Conservation (phyloP, 2,888 invertebrate genomes). For the Himalopsyche kuldschensis region DNA sequence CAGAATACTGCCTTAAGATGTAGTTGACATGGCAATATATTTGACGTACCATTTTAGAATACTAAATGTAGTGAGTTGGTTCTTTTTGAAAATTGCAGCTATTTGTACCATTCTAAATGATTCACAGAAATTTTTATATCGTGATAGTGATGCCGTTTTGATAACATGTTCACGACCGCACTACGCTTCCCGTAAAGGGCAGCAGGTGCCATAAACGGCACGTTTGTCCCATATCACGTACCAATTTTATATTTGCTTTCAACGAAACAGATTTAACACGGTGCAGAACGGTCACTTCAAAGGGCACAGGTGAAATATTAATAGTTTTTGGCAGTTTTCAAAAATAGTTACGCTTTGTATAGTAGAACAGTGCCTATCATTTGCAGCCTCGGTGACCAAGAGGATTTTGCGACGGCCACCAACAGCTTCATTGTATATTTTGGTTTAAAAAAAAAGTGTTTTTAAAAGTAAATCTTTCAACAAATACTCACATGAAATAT, state of each 20-base stretch:
- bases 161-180: neutral
- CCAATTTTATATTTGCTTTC: neutral
- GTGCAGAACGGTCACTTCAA: neutral
- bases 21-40: too few species aligned
- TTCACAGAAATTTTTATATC: neutral
- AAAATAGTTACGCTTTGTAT: neutral
- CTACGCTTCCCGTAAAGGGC: neutral
- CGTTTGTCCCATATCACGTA: neutral
- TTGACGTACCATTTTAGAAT: too few species aligned
- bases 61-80: too few species aligned
- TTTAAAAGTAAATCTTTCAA: too few species aligned
- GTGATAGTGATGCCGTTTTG: neutral
- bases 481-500: too few species aligned
- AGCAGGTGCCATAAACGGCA: neutral
- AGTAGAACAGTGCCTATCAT: too few species aligned
- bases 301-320: neutral
- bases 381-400: too few species aligned
- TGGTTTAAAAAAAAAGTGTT: too few species aligned
- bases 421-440: too few species aligned
- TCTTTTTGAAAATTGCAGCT: too few species aligned
- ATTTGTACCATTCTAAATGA: neutral
- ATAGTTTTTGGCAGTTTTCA: neutral
- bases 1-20: too few species aligned
- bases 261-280: neutral
- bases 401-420: too few species aligned